Evolutionary conservation across 2,888 invertebrate genomes (phyloP).

Genomic region (Himalopsyche tibetana): DNA sequence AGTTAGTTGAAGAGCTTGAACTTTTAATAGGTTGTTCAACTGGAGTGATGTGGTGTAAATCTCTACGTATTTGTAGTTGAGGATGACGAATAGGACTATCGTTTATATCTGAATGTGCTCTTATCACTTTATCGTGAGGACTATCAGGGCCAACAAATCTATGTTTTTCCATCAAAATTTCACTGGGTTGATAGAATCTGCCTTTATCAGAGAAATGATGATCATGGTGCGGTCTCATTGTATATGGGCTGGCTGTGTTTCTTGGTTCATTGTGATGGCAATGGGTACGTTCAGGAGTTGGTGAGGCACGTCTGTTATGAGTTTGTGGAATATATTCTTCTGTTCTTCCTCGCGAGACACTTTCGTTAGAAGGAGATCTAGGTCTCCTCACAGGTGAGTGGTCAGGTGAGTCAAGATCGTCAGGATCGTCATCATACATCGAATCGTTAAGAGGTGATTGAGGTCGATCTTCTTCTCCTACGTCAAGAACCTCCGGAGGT

Average conservation of each 20-base stretch:
- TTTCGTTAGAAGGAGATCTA: slow-evolving; percentile 76
- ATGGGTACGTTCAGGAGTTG: slow-evolving; percentile 79
- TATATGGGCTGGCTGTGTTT: slow-evolving; percentile 80
- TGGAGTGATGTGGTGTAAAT: slow-evolving; percentile 80
- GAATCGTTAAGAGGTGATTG: slow-evolving; percentile 77
- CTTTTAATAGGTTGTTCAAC: slow-evolving; percentile 72
- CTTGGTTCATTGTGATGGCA: slow-evolving; percentile 82
- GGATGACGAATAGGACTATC: slow-evolving; percentile 76
- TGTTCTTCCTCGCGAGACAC: slow-evolving; percentile 71
- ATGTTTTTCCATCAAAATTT: slow-evolving; percentile 70
- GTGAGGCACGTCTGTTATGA: slow-evolving; percentile 67
- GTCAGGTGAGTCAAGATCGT: slow-evolving; percentile 78
- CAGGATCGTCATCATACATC: slow-evolving; percentile 76
- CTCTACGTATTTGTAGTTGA: slow-evolving; percentile 86
- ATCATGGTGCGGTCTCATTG: slow-evolving; percentile 84
- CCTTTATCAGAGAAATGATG: slow-evolving; percentile 67
- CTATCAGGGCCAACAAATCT: slow-evolving; percentile 71
- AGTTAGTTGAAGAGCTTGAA: slow-evolving; percentile 71
- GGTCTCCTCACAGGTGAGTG: slow-evolving; percentile 79
- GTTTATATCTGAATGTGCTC: slow-evolving; percentile 75
- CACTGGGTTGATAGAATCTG: slow-evolving; percentile 56
- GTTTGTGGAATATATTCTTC: slow-evolving; percentile 68
- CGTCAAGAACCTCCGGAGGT: slow-evolving; percentile 85
- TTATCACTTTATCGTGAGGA: slow-evolving; percentile 74
- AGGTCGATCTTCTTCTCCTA: slow-evolving; percentile 81